Conservation (phyloP, 1,140 invertebrate species). For the Euura saliciscinereae region DNA sequence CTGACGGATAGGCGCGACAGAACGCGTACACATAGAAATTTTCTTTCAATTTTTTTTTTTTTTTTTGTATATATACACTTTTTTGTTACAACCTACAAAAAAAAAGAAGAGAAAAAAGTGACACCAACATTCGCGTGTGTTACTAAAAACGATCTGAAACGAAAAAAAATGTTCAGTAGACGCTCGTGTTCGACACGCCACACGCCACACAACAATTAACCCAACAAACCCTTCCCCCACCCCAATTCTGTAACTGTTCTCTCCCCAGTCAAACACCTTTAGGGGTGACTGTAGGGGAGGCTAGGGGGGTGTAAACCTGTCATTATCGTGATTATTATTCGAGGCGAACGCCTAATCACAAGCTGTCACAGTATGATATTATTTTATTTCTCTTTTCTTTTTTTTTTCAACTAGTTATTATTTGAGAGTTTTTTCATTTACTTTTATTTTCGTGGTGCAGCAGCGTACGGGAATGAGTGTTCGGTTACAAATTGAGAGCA, state of each 20-base stretch:
- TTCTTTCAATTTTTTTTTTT: too few species aligned
- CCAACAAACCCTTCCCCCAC: slow-evolving; percentile 26
- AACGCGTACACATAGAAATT: too few species aligned
- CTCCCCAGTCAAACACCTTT: slow-evolving; percentile 10
- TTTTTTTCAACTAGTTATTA: not conserved
- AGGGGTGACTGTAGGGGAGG: not conserved
- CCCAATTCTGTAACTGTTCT: slow-evolving; percentile 20
- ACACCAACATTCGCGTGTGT: slow-evolving; percentile 29
- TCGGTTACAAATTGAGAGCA: slow-evolving; percentile 7
- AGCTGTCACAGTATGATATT: slow-evolving; percentile 34
- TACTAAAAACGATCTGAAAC: too few species aligned
- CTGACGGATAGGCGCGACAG: too few species aligned
- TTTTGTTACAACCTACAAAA: too few species aligned
- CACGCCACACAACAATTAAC: slow-evolving; percentile 59
- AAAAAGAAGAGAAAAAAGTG: slow-evolving; percentile 11
- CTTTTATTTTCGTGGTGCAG: not conserved
- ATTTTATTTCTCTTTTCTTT: not conserved
- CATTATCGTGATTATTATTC: slow-evolving; percentile 57
- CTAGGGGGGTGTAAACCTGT: slow-evolving; percentile 44
- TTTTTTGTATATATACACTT: too few species aligned
- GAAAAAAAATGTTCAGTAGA: slow-evolving; percentile 9
- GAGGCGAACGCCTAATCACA: slow-evolving; percentile 44
- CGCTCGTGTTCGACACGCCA: slow-evolving; percentile 17
- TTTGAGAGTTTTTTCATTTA: not conserved
- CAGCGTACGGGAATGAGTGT: not conserved